phyloP scores from a whole-genome alignment of 2,888 invertebrate species.

The Heteropelma amictum region DNA sequence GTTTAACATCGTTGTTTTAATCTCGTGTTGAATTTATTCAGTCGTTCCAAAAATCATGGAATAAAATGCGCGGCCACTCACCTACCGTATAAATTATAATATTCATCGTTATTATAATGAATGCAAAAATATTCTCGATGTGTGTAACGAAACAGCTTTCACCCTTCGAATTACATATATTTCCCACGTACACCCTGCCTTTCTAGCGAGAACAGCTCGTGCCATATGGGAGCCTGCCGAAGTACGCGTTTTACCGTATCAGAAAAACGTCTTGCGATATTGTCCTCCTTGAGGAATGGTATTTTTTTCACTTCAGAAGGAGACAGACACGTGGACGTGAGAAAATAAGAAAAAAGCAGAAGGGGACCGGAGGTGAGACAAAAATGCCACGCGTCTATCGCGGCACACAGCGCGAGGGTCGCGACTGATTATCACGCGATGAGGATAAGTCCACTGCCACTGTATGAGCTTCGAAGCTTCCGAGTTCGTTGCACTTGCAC shows the following conservation, averaged over 20 bases:
- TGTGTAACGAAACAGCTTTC: neutral
- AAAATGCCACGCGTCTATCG: slow-evolving; percentile 12
- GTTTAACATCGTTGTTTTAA: too few species aligned
- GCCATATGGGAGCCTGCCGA: too few species aligned
- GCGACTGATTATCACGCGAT: slow-evolving; percentile 72
- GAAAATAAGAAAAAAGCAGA: neutral
- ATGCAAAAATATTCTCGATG: neutral
- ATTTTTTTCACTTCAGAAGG: slow-evolving; percentile 6
- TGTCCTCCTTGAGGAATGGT: neutral
- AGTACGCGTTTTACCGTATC: too few species aligned
- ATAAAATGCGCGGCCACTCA: too few species aligned
- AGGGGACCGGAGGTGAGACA: neutral
- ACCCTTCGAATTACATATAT: too few species aligned
- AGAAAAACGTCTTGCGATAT: too few species aligned
- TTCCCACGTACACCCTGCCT: too few species aligned
- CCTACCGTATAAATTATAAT: too few species aligned
- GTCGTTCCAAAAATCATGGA: too few species aligned
- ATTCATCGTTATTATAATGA: neutral
- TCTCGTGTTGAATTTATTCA: too few species aligned
- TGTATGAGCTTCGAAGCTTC: neutral
- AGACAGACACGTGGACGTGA: neutral
- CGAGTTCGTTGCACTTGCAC: slow-evolving; percentile 70
- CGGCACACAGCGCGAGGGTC: slow-evolving; percentile 29
- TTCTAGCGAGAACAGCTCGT: too few species aligned
- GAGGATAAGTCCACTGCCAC: slow-evolving; percentile 69